Conservation (phyloP, 2,113 vertebrate species). For the Crotalus horridus region DNA sequence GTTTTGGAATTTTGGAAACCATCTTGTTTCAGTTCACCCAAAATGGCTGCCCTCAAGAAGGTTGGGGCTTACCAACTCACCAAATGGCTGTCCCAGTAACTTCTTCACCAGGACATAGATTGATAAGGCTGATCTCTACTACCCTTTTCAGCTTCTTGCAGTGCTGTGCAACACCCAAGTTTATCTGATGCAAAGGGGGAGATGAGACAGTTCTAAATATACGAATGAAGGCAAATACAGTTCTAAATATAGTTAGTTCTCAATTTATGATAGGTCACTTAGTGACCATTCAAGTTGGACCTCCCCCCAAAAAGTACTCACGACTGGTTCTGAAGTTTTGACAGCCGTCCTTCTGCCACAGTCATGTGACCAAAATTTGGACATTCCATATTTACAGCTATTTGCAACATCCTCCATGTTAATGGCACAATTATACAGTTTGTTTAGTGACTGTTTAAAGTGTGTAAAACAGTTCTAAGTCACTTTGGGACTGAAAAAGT, state of each 20-base stretch:
- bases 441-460: too few species aligned
- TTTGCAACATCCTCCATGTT: not conserved
- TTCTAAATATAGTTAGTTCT: too few species aligned
- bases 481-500: too few species aligned
- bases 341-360: too few species aligned
- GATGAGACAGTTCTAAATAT: not conserved
- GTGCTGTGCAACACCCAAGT: not conserved
- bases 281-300: too few species aligned
- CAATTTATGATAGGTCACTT: too few species aligned
- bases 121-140: not conserved
- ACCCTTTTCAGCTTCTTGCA: not conserved
- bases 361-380: too few species aligned
- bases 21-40: not conserved
- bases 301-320: too few species aligned
- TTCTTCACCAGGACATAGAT: not conserved
- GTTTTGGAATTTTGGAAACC: not conserved
- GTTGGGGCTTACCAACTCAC: not conserved
- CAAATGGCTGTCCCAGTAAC: not conserved
- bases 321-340: too few species aligned
- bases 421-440: not conserved
- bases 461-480: too few species aligned
- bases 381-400: too few species aligned
- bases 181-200: not conserved
- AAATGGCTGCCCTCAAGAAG: not conserved
- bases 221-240: too few species aligned